Base-by-base conservation (phyloP, 2,888 invertebrate genomes). In the Caenorhabditis sp. region DNA sequence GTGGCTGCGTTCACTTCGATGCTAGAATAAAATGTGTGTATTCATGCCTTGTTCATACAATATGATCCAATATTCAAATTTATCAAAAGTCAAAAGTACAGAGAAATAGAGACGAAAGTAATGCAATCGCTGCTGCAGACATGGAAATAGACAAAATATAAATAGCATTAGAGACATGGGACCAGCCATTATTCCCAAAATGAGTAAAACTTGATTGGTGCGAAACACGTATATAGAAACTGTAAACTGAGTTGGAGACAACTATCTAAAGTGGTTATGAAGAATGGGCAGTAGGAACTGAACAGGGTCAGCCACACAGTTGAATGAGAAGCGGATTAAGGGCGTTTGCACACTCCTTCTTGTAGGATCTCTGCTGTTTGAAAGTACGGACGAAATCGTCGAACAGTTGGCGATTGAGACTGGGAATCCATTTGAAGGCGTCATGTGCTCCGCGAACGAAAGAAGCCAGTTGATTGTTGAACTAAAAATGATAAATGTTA, bases 341-440 rank as follows among this genome's bases (percentile, higher is more conserved):
- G 11, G 55, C 45, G 13, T 32, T 30, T 2, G 59, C 53, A 30
- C 39, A 32, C 2, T 79, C 79, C 26, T 63, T 70, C 37, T 61
- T 74, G 41, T 27, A 74, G 8, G 75, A 20, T 26, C 66, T 79
- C 43, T 79, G 79, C 15, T 68, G 70, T 46, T 75, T 74, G 48
- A 73, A 52, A 3, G 48, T 24, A 8, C 79, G 65, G 3, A 68
- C 61, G 26, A 75, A 75, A 13, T 75, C 74, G 5, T 79, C 75
- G 39, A 79, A 79, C 2, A 71, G 24, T 6, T 61, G 48, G 3
- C 55, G 55, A 8, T 62, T 45, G 22, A 61, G 30, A n/a, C 35
- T 37, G 3, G 79, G 79, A 41, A 79, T 65, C 43, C 62, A 79
- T 32, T 66, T 39, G 55, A 79, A 65, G 2, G 66, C 55, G 7